Conservation (phyloP, 2,113 vertebrate genomes). For the Rhodinocichla rosea region DNA sequence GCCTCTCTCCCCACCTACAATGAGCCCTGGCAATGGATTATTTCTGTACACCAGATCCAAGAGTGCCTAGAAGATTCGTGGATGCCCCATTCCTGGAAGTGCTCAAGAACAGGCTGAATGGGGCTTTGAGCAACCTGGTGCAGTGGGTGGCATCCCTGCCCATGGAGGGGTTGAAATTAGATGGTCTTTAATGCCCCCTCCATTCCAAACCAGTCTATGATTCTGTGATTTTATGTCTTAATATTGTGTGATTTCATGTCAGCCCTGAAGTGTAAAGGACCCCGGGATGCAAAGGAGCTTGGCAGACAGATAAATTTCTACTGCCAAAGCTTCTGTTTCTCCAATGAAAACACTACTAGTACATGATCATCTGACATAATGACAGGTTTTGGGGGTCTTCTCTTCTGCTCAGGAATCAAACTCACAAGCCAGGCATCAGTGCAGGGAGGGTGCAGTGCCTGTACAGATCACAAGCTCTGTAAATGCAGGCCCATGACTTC, state of each 20-base stretch:
- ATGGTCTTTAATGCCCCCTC: background rate
- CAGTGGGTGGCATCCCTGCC: background rate
- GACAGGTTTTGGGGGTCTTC: background rate
- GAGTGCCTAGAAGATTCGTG: background rate
- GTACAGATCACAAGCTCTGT: background rate
- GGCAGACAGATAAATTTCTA: background rate
- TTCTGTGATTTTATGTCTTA: background rate
- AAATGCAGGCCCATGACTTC: rapidly evolving
- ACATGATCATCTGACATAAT: background rate
- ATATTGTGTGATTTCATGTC: background rate
- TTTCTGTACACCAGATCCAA: background rate
- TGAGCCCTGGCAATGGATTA: background rate
- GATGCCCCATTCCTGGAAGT: background rate
- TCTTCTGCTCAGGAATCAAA: background rate
- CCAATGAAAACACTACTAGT: background rate
- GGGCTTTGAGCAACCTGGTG: background rate
- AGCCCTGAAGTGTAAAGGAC: background rate
- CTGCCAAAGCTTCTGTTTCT: background rate
- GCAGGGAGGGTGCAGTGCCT: background rate
- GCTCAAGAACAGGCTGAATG: background rate
- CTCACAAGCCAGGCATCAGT: background rate
- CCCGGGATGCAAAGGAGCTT: background rate
- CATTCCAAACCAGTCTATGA: background rate
- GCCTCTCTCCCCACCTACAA: background rate
- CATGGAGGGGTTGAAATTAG: background rate